Base-by-base conservation (phyloP, 2,888 invertebrate species). In the Andrena camellia region DNA sequence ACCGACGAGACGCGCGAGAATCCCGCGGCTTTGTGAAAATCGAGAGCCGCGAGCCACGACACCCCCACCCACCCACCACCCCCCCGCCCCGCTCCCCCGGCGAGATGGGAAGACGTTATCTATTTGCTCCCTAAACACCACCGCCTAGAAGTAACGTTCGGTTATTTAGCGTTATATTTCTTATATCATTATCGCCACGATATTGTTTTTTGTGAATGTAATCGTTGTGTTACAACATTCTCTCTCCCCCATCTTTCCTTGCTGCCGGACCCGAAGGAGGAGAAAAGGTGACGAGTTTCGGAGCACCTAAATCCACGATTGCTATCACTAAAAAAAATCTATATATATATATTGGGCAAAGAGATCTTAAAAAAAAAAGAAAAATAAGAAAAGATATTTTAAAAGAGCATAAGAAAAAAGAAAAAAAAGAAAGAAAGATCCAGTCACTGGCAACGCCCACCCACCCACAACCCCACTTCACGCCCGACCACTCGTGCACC, bases 201-300 rank as follows among this genome's bases (percentile, higher is more conserved):
- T 85, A 91, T 93, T 92, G 89, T 93, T 93, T 92, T 93, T 92
- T 93, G 93, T 93, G 94, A 93, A 94, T 94, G 94, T 94, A 94
- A 94, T 94, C 93, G 94, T 94, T 94, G 94, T 93, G 93, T 94
- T 94, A 94, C 93, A 94, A 93, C 90, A 93, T 93, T 93, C 91
- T 94, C 92, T 94, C 93, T 92, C 92, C 93, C 93, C 88, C 87
- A 93, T 92, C 92, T 93, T 94, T 93, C 93, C 94, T 90, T 93
- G 94, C 94, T 94, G 94, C 94, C 92, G 94, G 94, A 94, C 93
- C 91, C 93, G 92, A 95, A 95, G 95, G 95, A 95, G 95, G 95
- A 95, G 95, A 95, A 95, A 95, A 95, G 95, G 95, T 95, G 95
- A 95, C 95, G 95, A 94, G 94, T 94, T 94, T 94, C 94, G 95